phyloP scores from a whole-genome alignment of 1,140 invertebrate species.

The Vollenhovia emeryi region DNA sequence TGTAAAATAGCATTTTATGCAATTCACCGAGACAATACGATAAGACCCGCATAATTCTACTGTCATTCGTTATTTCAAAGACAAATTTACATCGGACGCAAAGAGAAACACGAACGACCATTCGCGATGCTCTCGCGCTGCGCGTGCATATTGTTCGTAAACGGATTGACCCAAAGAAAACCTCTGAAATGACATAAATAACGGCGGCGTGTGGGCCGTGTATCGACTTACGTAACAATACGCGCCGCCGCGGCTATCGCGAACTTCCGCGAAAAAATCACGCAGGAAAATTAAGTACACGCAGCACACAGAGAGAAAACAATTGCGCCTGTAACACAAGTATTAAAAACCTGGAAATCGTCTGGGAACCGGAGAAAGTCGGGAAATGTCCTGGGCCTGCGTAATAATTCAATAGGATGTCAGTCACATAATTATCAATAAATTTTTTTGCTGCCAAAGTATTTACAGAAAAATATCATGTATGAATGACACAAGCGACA shows the following conservation, averaged over 20 bases:
- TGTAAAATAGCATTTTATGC: slow-evolving; percentile 8
- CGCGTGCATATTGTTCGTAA: slow-evolving; percentile 78
- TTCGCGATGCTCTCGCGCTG: slow-evolving; percentile 9
- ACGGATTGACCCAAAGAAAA: slow-evolving; percentile 85
- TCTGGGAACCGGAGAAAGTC: slow-evolving; percentile 5
- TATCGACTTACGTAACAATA: slow-evolving; percentile 75
- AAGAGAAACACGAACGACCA: neutral
- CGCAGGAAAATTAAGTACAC: slow-evolving; percentile 47
- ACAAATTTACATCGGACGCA: neutral
- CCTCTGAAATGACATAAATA: slow-evolving; percentile 85
- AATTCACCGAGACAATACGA: neutral
- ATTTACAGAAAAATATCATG: slow-evolving; percentile 18
- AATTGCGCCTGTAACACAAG: neutral
- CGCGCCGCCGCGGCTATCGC: neutral
- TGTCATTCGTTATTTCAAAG: neutral
- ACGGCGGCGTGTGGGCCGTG: slow-evolving; percentile 71
- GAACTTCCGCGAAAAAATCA: slow-evolving; percentile 22
- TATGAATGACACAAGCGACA: neutral
- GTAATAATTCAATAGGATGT: neutral
- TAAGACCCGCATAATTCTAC: neutral
- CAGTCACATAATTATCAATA: neutral
- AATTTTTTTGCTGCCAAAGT: slow-evolving; percentile 11
- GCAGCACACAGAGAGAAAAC: neutral
- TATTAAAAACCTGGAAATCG: neutral
- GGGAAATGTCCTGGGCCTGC: neutral